Conservation (phyloP, 2,113 vertebrate species). For the Eudorcas thomsonii region DNA sequence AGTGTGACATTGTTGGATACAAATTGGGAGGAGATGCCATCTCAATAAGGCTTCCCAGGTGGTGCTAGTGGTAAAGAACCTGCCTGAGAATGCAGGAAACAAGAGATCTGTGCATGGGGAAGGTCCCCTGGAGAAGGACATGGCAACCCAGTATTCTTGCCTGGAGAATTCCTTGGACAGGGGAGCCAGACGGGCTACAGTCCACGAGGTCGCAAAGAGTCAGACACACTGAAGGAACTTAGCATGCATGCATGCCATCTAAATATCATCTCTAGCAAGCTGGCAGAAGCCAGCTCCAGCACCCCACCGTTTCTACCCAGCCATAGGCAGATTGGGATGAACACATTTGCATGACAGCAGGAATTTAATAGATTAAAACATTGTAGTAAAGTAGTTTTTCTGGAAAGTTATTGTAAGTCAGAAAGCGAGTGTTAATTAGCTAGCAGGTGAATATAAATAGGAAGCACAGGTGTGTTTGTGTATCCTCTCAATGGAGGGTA, state of each 20-base stretch:
- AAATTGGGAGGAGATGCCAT: background rate
- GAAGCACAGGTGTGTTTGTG: conserved; percentile 60
- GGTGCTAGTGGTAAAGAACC: background rate
- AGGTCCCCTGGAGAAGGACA: background rate
- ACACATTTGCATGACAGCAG: background rate
- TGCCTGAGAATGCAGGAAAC: background rate
- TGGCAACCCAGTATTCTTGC: background rate
- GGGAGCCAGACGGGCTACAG: background rate
- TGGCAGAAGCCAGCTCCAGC: background rate
- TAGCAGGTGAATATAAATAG: conserved; percentile 32
- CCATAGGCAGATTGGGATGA: background rate
- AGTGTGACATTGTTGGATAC: background rate
- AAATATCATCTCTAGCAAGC: background rate
- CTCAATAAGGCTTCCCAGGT: background rate
- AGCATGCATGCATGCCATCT: background rate
- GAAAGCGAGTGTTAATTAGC: background rate
- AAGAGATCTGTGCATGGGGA: background rate
- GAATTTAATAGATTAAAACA: conserved; percentile 6
- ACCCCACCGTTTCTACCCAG: background rate
- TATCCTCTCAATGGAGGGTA: background rate
- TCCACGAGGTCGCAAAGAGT: background rate
- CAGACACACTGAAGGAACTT: background rate
- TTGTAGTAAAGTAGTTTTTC: background rate
- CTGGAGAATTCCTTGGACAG: background rate
- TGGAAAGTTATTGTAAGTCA: background rate